phyloP scores from a whole-genome alignment of 2,888 invertebrate genomes.

The Acholoe squamosa region DNA sequence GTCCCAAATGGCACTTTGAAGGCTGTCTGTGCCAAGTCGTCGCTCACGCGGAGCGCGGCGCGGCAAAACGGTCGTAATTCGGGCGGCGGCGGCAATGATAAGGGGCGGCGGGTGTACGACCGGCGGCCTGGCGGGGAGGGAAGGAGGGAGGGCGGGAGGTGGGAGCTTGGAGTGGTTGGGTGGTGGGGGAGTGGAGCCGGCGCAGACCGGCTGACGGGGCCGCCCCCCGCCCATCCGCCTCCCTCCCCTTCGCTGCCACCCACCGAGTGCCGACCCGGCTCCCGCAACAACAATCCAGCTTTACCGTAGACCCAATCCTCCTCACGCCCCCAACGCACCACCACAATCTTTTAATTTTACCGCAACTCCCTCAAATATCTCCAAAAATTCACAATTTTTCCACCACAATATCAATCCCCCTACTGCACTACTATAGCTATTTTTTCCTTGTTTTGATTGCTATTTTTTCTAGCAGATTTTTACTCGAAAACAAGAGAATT shows the following conservation, averaged over 20 bases:
- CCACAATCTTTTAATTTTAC: no score
- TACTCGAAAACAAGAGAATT: no score
- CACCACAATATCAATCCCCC: no score
- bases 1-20: conserved; percentile 52
- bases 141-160: not conserved
- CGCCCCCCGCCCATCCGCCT: not conserved
- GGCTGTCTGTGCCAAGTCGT: conserved; percentile 60
- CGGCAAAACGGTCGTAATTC: conserved; percentile 60
- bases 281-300: conserved; percentile 46
- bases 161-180: not conserved
- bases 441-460: no score
- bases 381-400: no score
- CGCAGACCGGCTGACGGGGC: conserved; percentile 20
- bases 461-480: no score
- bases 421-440: no score
- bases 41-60: conserved; percentile 54
- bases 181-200: conserved; percentile 25
- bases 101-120: conserved; percentile 24
- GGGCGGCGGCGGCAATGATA: conserved; percentile 47
- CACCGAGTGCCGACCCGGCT: conserved; percentile 41
- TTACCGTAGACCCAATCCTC: not conserved
- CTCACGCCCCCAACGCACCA: no score
- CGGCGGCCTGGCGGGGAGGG: conserved; percentile 3
- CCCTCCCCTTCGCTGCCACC: conserved; percentile 17
- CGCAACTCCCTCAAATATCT: no score